Base-by-base conservation (phyloP, 1,140 invertebrate species). In the Adoxophyes honmai region DNA sequence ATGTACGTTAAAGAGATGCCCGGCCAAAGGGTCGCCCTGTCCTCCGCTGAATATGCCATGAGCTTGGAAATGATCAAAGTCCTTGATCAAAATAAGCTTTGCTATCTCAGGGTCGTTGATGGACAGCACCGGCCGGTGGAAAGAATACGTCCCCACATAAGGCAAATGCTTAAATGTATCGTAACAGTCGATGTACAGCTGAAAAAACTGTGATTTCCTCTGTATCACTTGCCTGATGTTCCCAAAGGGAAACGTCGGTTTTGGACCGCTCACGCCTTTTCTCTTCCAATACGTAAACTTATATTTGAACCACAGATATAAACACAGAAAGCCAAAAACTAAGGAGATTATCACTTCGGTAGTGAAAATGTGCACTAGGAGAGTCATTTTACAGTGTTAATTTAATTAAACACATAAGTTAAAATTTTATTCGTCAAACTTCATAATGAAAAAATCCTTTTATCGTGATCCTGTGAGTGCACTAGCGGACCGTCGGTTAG, bases 61-160 rank as follows among this genome's bases (percentile, higher is more conserved):
- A 34, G 91, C 90, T 61, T 90, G 83, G 59, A 92, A 93, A 70
- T 90, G 80, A 42, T 86, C 79, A 62, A 91, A 93, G 73, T 93
- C 91, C 70, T 91, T 92, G 8, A 92, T 87, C 39, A 93, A 70
- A 5, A 93, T 86, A 33, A 83, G 78, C 38, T 92, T 91, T 2
- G 92, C 90, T 34, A 93, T 66, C 34, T 92, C 90, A 4, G 81
- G 78, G 61, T 90, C 90, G 13, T 90, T 73, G 3, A 91, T 64
- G 1, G 86, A 76, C n/a, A 86, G 64, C 15, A 85, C 75, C 2
- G 86, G 86, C 52, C 83, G 75, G 55, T 85, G 65, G 28, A 90
- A 83, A 21, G 85, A 75, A 51, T 89, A 91, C 67, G 89, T 73
- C 11, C 77, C 90, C 15, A 83, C 74, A 51, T 80, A 89, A 0